phyloP scores from a whole-genome alignment of 2,797 vertebrate genomes.

The Bryconaethiops microstoma region DNA sequence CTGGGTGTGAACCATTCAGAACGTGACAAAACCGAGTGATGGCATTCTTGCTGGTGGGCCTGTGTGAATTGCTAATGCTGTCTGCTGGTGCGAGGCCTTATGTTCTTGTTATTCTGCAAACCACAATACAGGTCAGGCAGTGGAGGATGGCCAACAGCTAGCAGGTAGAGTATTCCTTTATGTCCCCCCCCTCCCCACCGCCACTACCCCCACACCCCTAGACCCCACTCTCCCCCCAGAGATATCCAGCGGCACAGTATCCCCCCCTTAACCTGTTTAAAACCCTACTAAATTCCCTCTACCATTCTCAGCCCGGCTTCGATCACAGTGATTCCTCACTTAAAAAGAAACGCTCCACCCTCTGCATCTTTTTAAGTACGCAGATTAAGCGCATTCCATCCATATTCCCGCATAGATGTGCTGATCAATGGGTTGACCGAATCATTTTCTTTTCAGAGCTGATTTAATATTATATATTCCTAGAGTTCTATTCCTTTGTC shows the following conservation, averaged over 20 bases:
- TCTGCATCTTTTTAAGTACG: slow-evolving; percentile 69
- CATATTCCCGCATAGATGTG: slow-evolving; percentile 50
- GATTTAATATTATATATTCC: no score
- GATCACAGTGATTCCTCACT: slow-evolving; percentile 60
- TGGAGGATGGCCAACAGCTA: slow-evolving; percentile 89
- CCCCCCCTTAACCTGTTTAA: slow-evolving; percentile 46
- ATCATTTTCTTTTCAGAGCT: slow-evolving; percentile 14
- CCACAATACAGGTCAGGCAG: slow-evolving; percentile 88
- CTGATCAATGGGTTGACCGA: slow-evolving; percentile 52
- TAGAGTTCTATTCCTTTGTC: no score
- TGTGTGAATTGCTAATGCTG: slow-evolving; percentile 32
- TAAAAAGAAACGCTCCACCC: slow-evolving; percentile 70
- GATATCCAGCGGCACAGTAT: slow-evolving; percentile 37
- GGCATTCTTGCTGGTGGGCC: not conserved
- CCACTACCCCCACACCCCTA: slow-evolving; percentile 10
- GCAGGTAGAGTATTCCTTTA: slow-evolving; percentile 91
- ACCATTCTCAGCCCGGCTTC: slow-evolving; percentile 50
- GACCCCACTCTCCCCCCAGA: slow-evolving; percentile 34
- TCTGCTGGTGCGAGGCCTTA: slow-evolving; percentile 44
- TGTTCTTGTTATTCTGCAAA: slow-evolving; percentile 80
- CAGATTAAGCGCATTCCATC: slow-evolving; percentile 50
- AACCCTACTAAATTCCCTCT: slow-evolving; percentile 52
- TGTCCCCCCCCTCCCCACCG: slow-evolving; percentile 51
- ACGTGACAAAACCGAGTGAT: not conserved
- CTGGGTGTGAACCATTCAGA: not conserved